phyloP scores from a whole-genome alignment of 2,888 invertebrate species.

The Hartigia nigra region DNA sequence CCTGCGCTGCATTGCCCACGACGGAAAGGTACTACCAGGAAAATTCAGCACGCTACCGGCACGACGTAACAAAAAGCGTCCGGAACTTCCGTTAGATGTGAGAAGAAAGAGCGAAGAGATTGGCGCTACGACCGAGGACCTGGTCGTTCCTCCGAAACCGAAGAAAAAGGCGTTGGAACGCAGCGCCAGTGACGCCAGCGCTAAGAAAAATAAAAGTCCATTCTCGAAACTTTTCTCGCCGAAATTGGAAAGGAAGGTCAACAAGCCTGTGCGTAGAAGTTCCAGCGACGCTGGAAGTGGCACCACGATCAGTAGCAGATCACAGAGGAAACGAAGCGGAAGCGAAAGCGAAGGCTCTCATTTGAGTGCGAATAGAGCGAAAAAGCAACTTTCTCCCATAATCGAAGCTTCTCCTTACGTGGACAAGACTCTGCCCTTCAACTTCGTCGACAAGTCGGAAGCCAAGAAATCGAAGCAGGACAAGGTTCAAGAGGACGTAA shows the following conservation, averaged over 20 bases:
- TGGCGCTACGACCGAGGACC: constrained; percentile 51
- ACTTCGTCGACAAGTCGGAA: constrained; percentile 39
- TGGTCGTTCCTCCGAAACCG: constrained; percentile 60
- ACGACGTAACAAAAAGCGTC: constrained; percentile 66
- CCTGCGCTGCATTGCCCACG: constrained; percentile 71
- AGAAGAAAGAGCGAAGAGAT: constrained; percentile 71
- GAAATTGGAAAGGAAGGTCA: constrained; percentile 49
- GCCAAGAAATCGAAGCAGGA: constrained; percentile 43
- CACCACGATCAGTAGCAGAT: constrained; percentile 65
- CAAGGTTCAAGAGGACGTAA: constrained; percentile 22
- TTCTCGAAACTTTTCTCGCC: constrained; percentile 56
- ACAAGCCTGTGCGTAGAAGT: constrained; percentile 51
- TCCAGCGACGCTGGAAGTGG: constrained; percentile 72
- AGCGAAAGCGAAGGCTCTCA: constrained; percentile 71
- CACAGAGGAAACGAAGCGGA: constrained; percentile 71
- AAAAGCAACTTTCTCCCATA: constrained; percentile 81
- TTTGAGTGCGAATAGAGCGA: constrained; percentile 70
- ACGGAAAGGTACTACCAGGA: constrained; percentile 52
- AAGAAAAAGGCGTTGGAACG: constrained; percentile 67
- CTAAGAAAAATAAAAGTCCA: constrained; percentile 50
- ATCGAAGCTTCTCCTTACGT: constrained; percentile 81
- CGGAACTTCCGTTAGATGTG: constrained; percentile 48
- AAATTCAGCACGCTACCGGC: constrained; percentile 76
- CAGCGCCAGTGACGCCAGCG: constrained; percentile 65
- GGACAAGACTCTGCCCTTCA: constrained; percentile 46